phyloP scores from a whole-genome alignment of 2,888 invertebrate genomes.

The Eugnorisma glareosa region DNA sequence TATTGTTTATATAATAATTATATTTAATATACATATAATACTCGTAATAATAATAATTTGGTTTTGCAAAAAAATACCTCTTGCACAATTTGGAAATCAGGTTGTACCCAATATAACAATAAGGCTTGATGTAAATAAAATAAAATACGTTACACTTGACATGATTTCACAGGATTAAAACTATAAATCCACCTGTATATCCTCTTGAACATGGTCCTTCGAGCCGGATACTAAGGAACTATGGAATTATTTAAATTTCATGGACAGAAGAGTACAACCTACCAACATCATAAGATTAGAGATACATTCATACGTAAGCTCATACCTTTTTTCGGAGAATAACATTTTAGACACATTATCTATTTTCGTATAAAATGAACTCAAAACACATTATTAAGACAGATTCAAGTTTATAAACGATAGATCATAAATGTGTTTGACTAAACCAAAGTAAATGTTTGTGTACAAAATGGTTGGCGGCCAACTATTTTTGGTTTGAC shows the following conservation, averaged over 20 bases:
- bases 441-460: constrained; percentile 47
- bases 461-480: constrained; percentile 41
- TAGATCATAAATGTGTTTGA: constrained; percentile 33
- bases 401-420: constrained; percentile 23
- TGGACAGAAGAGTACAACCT: not conserved
- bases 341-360: not conserved
- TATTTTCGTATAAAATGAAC: not conserved
- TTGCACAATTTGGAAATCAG: not conserved
- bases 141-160: not conserved
- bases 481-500: constrained; percentile 52
- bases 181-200: not conserved
- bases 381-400: constrained; percentile 2
- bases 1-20: too few species aligned
- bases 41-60: not conserved
- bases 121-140: not conserved
- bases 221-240: constrained; percentile 14
- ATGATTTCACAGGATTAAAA: not conserved
- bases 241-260: not conserved
- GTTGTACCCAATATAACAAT: not conserved
- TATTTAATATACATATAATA: too few species aligned
- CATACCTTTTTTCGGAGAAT: not conserved
- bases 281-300: not conserved
- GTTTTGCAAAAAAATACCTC: not conserved
- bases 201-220: not conserved
- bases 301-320: not conserved